phyloP scores from a whole-genome alignment of 2,888 invertebrate genomes.

The Clostera curtula region DNA sequence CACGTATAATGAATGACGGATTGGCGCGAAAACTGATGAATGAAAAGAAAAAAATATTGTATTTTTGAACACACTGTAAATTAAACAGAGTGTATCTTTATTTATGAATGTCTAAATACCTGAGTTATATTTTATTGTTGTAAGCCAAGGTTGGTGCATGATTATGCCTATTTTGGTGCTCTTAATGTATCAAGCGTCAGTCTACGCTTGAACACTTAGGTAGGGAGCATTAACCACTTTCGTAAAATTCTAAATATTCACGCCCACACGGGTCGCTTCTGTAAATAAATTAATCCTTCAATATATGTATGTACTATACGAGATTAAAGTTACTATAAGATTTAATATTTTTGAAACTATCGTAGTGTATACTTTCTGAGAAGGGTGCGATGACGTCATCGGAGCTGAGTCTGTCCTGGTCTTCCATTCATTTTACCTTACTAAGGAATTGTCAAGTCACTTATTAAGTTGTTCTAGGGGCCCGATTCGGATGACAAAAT shows the following conservation, averaged over 20 bases:
- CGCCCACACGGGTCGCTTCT: conserved; percentile 33
- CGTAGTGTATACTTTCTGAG: conserved; percentile 41
- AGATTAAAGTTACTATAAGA: conserved; percentile 40
- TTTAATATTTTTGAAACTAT: conserved; percentile 63
- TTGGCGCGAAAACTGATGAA: too few relatives aligned
- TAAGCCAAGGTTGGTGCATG: conserved; percentile 8
- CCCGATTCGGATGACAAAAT: too few relatives aligned
- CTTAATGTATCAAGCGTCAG: conserved; percentile 17
- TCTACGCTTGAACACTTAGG: conserved; percentile 16
- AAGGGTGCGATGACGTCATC: conserved; percentile 17
- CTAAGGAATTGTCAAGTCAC: too few relatives aligned
- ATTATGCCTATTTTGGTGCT: conserved; percentile 42
- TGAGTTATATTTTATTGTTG: too few relatives aligned
- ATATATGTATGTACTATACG: conserved; percentile 38
- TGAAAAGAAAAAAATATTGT: too few relatives aligned
- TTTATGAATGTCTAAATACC: too few relatives aligned
- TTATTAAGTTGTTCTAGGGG: too few relatives aligned
- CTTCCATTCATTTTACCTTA: neutral
- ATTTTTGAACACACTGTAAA: too few relatives aligned
- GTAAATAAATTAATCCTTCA: conserved; percentile 35
- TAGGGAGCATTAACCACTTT: conserved; percentile 31
- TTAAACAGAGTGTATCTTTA: too few relatives aligned
- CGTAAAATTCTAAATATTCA: conserved; percentile 15
- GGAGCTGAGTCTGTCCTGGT: neutral
- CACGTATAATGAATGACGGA: too few relatives aligned